Conservation (phyloP, 1,140 invertebrate species). For the Chlorops oryzae region DNA sequence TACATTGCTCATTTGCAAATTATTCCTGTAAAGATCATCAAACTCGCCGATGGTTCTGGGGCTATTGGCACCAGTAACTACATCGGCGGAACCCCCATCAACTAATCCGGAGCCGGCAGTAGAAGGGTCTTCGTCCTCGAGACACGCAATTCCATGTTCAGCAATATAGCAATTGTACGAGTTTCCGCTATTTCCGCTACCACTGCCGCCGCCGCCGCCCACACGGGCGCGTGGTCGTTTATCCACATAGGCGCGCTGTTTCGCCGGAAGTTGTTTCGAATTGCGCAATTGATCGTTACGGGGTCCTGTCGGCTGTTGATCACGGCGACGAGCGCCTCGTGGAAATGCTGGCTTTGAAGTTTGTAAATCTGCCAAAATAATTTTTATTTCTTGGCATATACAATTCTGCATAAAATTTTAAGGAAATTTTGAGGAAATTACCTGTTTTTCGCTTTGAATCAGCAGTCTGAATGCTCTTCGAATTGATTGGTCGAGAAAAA, state of each 20-base stretch:
- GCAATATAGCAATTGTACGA: constrained; percentile 11
- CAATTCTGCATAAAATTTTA: neutral
- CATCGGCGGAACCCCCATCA: neutral
- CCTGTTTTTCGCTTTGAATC: constrained; percentile 35
- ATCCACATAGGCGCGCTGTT: constrained; percentile 41
- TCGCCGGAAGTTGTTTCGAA: constrained; percentile 23
- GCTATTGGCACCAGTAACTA: no score
- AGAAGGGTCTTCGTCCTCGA: constrained; percentile 21
- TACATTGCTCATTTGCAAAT: no score
- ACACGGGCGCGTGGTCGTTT: constrained; percentile 37
- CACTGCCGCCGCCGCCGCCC: constrained; percentile 1
- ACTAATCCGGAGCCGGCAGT: constrained; percentile 17
- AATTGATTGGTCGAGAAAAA: constrained; percentile 25
- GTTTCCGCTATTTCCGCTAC: constrained; percentile 11
- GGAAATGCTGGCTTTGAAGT: constrained; percentile 30
- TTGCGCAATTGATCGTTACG: constrained; percentile 31
- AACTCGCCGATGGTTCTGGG: neutral
- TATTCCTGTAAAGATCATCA: no score
- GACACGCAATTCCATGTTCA: no score
- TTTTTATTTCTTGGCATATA: neutral
- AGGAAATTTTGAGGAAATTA: constrained; percentile 12
- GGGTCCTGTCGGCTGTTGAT: constrained; percentile 31
- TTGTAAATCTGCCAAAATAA: constrained; percentile 27
- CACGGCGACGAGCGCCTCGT: constrained; percentile 33
- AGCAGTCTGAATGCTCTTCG: constrained; percentile 26